phyloP scores from a whole-genome alignment of 2,113 vertebrate genomes.

The Cyrtonyx montezumae region DNA sequence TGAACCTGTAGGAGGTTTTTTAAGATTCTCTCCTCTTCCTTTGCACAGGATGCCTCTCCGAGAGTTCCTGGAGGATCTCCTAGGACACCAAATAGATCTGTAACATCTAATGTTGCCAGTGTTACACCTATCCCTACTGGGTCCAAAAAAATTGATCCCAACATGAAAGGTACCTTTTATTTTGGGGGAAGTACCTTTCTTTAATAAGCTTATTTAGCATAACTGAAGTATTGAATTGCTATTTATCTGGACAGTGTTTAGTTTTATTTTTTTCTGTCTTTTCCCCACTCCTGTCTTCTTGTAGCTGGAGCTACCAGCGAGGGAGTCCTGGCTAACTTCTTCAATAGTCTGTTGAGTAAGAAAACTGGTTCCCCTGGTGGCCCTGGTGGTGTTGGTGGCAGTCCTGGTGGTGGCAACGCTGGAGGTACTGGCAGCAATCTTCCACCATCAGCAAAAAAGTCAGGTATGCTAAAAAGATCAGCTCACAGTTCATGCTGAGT shows the following conservation, averaged over 20 bases:
- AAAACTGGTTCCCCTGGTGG: conserved; percentile 93
- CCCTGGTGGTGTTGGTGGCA: conserved; percentile 81
- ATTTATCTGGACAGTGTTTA: neutral
- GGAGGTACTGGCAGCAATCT: conserved; percentile 83
- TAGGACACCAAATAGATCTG: conserved; percentile 91
- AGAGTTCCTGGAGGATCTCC: conserved; percentile 93
- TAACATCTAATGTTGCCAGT: conserved; percentile 90
- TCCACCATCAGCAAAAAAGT: conserved; percentile 92
- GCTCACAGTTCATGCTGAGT: neutral
- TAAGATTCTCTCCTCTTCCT: neutral
- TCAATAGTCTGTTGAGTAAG: conserved; percentile 97
- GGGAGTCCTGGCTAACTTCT: conserved; percentile 98
- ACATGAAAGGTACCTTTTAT: conserved; percentile 84
- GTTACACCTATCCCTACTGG: conserved; percentile 92
- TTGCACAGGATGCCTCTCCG: conserved; percentile 85
- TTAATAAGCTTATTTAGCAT: neutral
- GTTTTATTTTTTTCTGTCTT: neutral
- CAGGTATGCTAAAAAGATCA: conserved; percentile 79
- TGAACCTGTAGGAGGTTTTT: neutral
- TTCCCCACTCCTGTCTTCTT: neutral
- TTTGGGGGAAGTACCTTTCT: neutral
- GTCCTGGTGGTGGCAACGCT: conserved; percentile 79
- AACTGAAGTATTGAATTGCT: neutral
- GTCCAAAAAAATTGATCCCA: conserved; percentile 87
- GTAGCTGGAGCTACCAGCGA: conserved; percentile 95